Evolutionary conservation across 2,797 vertebrate genomes (phyloP), one percentile per base, ranked within the genome.

Genomic region (Danio jaintianensis): DNA sequence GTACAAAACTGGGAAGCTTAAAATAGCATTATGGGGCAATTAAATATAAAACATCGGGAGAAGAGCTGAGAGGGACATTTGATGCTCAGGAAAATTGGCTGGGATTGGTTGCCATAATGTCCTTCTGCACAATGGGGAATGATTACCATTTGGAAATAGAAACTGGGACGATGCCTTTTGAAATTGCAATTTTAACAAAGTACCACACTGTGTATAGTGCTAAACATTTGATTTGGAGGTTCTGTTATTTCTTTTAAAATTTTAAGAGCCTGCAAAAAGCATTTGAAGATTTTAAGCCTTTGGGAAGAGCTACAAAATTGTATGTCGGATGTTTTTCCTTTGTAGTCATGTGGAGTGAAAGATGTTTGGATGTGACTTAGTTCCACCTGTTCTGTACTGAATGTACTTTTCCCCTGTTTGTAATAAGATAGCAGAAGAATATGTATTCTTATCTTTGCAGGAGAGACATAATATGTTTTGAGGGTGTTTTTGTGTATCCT

Each of bases 201-300:
- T 43, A 29, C 42, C 53, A 22, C 70, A 88, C 83, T 87, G 72
- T 61, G 15, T 36, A 53, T 63, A 79, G 13, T 42, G 76, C 63
- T 77, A 88, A 86, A 89, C 85, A 83, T 81, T 80, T 82, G 80
- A 86, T 82, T 83, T 74, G 47, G 36, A 70, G 72, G 81, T 85
- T 84, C 75, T 87, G 76, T 90, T 89, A 83, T 86, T 87, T 85
- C 79, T 85, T 80, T 84, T 84, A 90, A 89, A 90, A 88, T 90
- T 89, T 90, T 88, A 82, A 88, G 79, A 75, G 85, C 72, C 85
- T 73, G 83, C 29, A 40, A 42, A 81, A 71, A 45, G 40, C 29
- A 29, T 70, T 43, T 66, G 56, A 74, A 40, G 45, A 53, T 62
- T 58, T 55, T 48, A 45, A 45, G 71, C 52, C 78, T 88, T 87